phyloP scores from a whole-genome alignment of 2,797 vertebrate species.

The Orestias chungarensis region DNA sequence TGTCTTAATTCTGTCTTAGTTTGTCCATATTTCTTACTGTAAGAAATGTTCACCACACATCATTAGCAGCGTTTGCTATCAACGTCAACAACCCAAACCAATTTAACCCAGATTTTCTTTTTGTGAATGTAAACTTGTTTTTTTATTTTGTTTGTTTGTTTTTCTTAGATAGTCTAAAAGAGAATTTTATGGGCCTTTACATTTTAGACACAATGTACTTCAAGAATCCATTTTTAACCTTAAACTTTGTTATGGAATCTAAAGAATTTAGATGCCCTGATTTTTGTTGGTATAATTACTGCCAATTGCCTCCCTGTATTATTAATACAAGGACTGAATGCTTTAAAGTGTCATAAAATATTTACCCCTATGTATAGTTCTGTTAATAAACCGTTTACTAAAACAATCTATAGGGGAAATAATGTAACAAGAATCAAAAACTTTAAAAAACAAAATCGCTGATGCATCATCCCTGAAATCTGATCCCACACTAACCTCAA shows the following conservation, averaged over 20 bases:
- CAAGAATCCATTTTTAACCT: background rate
- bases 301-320: background rate
- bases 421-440: too few species aligned
- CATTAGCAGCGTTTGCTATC: too few species aligned
- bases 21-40: too few species aligned
- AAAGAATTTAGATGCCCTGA: background rate
- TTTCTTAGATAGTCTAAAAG: background rate
- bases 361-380: background rate
- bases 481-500: background rate
- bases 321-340: background rate
- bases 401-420: background rate
- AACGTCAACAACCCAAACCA: too few species aligned
- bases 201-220: background rate
- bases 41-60: too few species aligned
- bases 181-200: background rate
- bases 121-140: too few species aligned
- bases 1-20: too few species aligned
- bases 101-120: too few species aligned
- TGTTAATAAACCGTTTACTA: background rate
- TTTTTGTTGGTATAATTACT: background rate
- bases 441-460: too few species aligned
- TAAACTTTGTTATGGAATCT: background rate
- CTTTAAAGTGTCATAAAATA: background rate
- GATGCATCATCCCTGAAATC: too few species aligned
- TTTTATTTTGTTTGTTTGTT: too few species aligned